A percentile compares a stretch with the other conserved stretches of the same genome.
phyloP scores from a whole-genome alignment of 2,888 invertebrate species.

The Hirudinaria manillensis region DNA sequence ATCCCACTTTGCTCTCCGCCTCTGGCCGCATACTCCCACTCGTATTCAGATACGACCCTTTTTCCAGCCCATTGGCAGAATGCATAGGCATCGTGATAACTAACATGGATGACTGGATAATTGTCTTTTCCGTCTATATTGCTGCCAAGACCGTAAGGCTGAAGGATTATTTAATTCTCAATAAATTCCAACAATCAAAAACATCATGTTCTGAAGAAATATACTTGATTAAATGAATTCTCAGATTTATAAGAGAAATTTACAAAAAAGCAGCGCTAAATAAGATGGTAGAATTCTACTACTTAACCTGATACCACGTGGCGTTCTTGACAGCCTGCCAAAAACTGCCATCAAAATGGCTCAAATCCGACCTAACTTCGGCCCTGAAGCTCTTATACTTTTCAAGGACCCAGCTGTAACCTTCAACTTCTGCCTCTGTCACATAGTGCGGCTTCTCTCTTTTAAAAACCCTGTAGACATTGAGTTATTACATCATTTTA shows the following conservation, averaged over 20 bases:
- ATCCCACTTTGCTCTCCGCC: conserved; percentile 43
- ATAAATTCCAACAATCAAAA: too few relatives aligned
- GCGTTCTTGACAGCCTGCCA: conserved; percentile 49
- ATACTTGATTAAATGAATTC: background rate
- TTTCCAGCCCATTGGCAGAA: conserved; percentile 51
- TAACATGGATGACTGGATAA: conserved; percentile 52
- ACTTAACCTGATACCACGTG: conserved; percentile 47
- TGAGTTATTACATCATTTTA: background rate
- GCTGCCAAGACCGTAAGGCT: conserved; percentile 50
- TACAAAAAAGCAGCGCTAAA: background rate
- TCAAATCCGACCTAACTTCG: conserved; percentile 34
- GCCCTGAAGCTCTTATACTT: conserved; percentile 40
- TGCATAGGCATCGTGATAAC: conserved; percentile 48
- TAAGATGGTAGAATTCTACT: background rate
- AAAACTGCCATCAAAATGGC: conserved; percentile 39
- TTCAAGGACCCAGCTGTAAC: conserved; percentile 49
- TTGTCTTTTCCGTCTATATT: conserved; percentile 42
- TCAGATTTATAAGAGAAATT: background rate
- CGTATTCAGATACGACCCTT: conserved; percentile 51
- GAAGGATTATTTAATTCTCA: too few relatives aligned
- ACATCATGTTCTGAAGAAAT: too few relatives aligned
- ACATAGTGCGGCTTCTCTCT: conserved; percentile 43
- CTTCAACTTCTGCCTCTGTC: conserved; percentile 47
- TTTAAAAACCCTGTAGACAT: conserved; percentile 45
- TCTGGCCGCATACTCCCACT: conserved; percentile 53